These are phyloP conservation scores for Sternotherus odoratus DNA, from an alignment of 2,797 vertebrate species.

Conservation along the genomic window DNA sequence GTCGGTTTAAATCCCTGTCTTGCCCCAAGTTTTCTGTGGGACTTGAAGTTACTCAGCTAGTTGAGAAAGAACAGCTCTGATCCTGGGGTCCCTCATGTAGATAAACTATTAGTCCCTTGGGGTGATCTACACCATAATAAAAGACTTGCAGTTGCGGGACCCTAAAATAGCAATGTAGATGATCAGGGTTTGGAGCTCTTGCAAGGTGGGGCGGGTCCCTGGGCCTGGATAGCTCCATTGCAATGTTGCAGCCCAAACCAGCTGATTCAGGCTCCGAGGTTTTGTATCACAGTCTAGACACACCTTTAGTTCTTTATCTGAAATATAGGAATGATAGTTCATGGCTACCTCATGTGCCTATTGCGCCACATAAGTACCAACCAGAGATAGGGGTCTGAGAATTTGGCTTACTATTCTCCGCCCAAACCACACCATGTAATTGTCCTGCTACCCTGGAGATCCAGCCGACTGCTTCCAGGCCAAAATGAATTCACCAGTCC, in stretches of 20 bases:
- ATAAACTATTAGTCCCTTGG: neutral
- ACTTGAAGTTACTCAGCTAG: too few species aligned
- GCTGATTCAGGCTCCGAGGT: too few species aligned
- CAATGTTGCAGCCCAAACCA: too few species aligned
- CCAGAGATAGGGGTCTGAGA: neutral
- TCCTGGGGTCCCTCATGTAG: neutral
- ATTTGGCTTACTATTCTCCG: neutral
- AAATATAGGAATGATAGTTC: neutral
- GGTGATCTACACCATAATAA: too few species aligned
- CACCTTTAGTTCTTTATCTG: neutral
- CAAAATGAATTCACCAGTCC: accelerated
- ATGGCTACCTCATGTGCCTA: neutral
- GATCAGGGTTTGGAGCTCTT: neutral
- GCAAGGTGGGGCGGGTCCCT: neutral
- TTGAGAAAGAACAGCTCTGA: too few species aligned
- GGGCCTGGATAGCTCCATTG: too few species aligned
- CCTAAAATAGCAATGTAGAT: neutral
- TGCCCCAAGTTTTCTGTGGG: too few species aligned
- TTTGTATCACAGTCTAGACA: too few species aligned
- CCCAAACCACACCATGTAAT: accelerated
- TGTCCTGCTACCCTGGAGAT: neutral
- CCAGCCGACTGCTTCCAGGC: neutral
- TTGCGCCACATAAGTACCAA: neutral
- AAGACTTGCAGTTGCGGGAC: neutral
- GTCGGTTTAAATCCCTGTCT: too few species aligned